These are phyloP conservation scores for Drosophila sulfurigaster DNA, from an alignment of 1,140 invertebrate genomes.

Conservation along the genomic window DNA sequence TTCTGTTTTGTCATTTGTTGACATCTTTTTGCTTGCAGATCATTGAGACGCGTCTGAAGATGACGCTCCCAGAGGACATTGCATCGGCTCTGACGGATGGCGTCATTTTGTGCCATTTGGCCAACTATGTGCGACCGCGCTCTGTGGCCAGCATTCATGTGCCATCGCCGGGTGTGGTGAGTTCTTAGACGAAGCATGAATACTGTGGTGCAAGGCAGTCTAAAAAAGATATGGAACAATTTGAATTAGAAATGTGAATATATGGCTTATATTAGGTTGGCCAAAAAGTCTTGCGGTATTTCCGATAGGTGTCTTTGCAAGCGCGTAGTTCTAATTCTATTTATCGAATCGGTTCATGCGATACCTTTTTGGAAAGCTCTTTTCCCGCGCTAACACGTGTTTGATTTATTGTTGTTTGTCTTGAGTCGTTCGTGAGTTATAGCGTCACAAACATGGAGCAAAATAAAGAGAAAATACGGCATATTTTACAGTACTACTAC, in stretches of 20 bases:
- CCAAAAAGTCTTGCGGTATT: too few species aligned
- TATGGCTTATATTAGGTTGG: too few species aligned
- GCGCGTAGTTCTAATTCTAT: too few species aligned
- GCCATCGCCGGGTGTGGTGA: conserved; percentile 96
- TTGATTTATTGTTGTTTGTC: too few species aligned
- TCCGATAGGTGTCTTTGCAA: too few species aligned
- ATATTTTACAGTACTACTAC: too few species aligned
- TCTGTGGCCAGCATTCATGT: conserved; percentile 97
- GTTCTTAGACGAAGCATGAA: conserved; percentile 53
- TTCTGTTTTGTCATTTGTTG: not conserved
- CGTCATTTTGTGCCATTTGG: conserved; percentile 96
- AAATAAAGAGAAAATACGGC: too few species aligned
- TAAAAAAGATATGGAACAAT: not conserved
- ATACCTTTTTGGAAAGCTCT: too few species aligned
- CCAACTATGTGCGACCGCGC: conserved; percentile 95
- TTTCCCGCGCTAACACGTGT: too few species aligned
- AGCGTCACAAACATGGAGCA: too few species aligned
- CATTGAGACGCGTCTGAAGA: conserved; percentile 95
- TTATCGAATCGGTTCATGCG: too few species aligned
- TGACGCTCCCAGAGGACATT: conserved; percentile 94
- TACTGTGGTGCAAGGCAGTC: not conserved
- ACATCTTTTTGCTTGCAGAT: conserved; percentile 87
- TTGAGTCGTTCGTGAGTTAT: too few species aligned
- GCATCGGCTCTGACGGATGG: conserved; percentile 95
- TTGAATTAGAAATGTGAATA: not conserved